Evolutionary conservation across 1,140 invertebrate genomes (phyloP).

Genomic region (Lamellibrachia luymesi): DNA sequence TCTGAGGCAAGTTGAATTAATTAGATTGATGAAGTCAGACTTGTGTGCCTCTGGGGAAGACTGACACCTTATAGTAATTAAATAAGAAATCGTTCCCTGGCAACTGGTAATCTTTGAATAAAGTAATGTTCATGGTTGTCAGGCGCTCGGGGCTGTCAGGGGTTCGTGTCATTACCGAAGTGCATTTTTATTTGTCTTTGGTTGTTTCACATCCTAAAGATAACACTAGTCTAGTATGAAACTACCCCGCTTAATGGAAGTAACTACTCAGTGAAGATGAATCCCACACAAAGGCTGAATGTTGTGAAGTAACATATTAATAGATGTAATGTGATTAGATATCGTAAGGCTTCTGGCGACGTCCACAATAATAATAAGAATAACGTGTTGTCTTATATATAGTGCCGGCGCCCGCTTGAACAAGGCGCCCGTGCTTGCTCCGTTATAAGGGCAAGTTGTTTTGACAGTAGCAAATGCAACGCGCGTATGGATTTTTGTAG

Average conservation of each 20-base stretch:
- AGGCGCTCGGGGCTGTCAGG: neutral
- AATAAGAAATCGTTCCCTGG: neutral
- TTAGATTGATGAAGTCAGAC: neutral
- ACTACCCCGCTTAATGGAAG: neutral
- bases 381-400: too few relatives aligned
- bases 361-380: too few relatives aligned
- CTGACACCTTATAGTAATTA: neutral
- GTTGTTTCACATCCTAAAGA: neutral
- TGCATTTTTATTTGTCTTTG: neutral
- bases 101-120: neutral
- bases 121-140: neutral
- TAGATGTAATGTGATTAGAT: neutral
- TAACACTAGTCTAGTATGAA: too few relatives aligned
- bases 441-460: too few relatives aligned
- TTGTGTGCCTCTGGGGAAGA: neutral
- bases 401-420: too few relatives aligned
- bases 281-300: neutral
- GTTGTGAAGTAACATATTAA: neutral
- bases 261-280: neutral
- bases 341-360: neutral
- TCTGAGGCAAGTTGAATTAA: neutral
- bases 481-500: too few relatives aligned
- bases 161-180: neutral
- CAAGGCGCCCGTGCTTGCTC: too few relatives aligned
- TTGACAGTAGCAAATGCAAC: too few relatives aligned